These are phyloP conservation scores for Urocitellus parryii DNA, from an alignment of 2,113 vertebrate species.

Conservation along the genomic window DNA sequence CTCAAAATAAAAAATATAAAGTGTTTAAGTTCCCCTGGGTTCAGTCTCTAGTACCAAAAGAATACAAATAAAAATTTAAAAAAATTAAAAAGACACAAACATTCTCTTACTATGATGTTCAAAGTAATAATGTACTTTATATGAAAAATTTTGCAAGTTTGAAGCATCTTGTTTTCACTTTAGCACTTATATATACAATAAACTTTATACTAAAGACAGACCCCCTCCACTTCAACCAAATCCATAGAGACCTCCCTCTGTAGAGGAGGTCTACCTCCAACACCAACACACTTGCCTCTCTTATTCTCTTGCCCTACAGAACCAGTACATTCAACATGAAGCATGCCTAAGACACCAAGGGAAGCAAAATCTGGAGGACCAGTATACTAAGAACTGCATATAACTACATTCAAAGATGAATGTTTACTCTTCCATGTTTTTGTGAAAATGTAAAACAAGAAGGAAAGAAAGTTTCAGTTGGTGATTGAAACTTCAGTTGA, in stretches of 20 bases:
- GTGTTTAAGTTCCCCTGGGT: too few species aligned
- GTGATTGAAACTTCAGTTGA: background rate
- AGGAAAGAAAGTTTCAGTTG: background rate
- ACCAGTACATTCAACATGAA: background rate
- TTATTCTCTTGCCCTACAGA: rapidly evolving
- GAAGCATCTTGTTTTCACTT: background rate
- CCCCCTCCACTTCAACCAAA: background rate
- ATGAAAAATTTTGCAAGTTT: background rate
- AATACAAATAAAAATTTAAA: too few species aligned
- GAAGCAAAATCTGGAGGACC: background rate
- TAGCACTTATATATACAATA: background rate
- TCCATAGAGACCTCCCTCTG: too few species aligned
- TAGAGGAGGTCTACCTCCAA: too few species aligned
- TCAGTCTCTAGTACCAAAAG: too few species aligned
- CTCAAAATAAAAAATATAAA: too few species aligned
- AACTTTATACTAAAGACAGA: background rate
- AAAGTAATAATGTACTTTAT: background rate
- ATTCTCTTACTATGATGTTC: background rate
- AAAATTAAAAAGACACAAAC: background rate
- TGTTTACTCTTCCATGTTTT: background rate
- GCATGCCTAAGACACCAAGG: too few species aligned
- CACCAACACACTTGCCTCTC: background rate
- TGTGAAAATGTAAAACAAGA: background rate
- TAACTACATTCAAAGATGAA: background rate
- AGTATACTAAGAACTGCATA: background rate